Evolutionary conservation across 2,113 vertebrate genomes (phyloP), one percentile per base, ranked within the genome.

Genomic region (Jacana jacana): DNA sequence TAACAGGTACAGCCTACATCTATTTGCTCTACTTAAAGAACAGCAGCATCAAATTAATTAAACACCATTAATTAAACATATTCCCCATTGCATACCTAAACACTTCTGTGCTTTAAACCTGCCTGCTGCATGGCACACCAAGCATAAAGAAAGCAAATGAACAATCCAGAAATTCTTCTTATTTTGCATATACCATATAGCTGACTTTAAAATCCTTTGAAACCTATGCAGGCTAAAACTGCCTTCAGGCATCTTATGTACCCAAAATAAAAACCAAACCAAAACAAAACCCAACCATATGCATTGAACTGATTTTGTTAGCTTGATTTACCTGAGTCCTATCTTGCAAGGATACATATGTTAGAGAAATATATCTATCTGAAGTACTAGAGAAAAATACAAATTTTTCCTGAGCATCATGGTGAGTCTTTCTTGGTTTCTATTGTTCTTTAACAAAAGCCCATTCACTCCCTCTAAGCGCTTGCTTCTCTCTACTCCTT

Each of bases 111-210:
- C 10, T 81, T 95, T 46, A 94, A 89, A 80, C n/a, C 30, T 91
- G 17, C 70, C 80, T 92, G 61, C 49, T 89, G 61, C 81, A 37
- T 42, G 57, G 69, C 63, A 94, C 60, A 66, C 39, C 69, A 11
- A 46, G 48, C 61, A 77, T 57, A 71, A 86, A 83, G 48, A n/a
- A 81, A 71, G 51, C 39, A 86, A 88, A 46, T 11, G 3, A 91
- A 91, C 64, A 83, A 91, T 96, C 80, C 65, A 93, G 85, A 90
- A 96, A 91, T 49, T 71, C 91, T 86, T 88, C 93, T 94, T 90
- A 83, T 55, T 93, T 94, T 88, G 86, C 84, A 94, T 96, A 63
- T 27, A 88, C 25, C 24, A 57, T 85, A 64, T 40, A 89, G 71
- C 52, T 44, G 24, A 72, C 89, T 86, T 64, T 70, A 85, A 17